phyloP scores from a whole-genome alignment of 1,140 invertebrate genomes.

The Coelopa frigida region DNA sequence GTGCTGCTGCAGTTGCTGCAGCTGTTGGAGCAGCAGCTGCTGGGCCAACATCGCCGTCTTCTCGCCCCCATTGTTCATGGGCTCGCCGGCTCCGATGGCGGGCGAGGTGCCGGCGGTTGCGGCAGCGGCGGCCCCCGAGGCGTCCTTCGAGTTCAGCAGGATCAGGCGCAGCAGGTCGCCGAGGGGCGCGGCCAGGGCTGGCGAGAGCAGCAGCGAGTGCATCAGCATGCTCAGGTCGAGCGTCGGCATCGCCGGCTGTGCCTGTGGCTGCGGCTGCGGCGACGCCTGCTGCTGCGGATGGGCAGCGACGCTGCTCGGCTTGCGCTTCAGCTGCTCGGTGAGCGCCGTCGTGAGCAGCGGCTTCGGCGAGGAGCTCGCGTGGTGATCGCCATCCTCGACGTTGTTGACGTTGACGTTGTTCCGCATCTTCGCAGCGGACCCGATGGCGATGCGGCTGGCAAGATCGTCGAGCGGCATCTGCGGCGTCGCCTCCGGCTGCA shows the following conservation, averaged over 20 bases:
- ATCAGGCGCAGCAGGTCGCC: too few species aligned
- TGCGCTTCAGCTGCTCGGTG: conserved; percentile 4
- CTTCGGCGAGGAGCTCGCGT: background rate
- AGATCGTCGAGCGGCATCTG: conserved; percentile 17
- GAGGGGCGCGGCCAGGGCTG: background rate
- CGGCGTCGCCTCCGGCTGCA: background rate
- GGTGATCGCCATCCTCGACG: conserved; percentile 11
- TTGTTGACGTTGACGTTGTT: conserved; percentile 7
- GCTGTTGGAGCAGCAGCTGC: conserved; percentile 19
- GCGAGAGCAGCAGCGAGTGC: conserved; percentile 2
- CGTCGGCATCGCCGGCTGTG: conserved; percentile 2
- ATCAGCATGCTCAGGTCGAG: too few species aligned
- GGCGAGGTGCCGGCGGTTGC: conserved; percentile 17
- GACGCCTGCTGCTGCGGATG: background rate
- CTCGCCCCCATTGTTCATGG: conserved; percentile 27
- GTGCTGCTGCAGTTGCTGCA: conserved; percentile 24
- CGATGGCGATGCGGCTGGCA: conserved; percentile 14
- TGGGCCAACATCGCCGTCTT: conserved; percentile 20
- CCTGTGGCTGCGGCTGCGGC: conserved; percentile 2
- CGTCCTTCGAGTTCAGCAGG: conserved; percentile 58
- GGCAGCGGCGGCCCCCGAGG: conserved; percentile 49
- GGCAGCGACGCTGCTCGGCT: conserved; percentile 1
- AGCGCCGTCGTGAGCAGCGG: background rate
- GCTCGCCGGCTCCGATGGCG: conserved; percentile 26
- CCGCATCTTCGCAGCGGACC: conserved; percentile 20